Conservation (phyloP, 2,888 invertebrate species). For the Gymnoscelis rufifasciata region DNA sequence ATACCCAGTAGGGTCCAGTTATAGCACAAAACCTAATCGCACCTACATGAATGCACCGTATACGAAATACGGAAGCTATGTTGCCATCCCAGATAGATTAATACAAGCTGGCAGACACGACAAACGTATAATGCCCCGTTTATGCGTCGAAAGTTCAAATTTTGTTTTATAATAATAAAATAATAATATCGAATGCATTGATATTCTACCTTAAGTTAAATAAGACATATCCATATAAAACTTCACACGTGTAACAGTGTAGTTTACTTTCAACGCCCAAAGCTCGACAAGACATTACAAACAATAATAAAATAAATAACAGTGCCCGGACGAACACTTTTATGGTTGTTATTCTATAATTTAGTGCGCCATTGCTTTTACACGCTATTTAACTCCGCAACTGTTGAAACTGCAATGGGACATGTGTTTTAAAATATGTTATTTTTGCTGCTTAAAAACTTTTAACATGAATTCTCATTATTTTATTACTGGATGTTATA, state of each 20-base stretch:
- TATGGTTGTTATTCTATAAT: conserved; percentile 55
- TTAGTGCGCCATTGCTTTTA: conserved; percentile 44
- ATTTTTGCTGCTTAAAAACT: neutral
- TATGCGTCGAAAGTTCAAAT: too few relatives aligned
- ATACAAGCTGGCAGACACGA: too few relatives aligned
- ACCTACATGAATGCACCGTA: too few relatives aligned
- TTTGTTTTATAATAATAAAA: too few relatives aligned
- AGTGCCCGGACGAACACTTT: conserved; percentile 31
- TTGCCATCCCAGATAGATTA: too few relatives aligned
- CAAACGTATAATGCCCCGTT: too few relatives aligned
- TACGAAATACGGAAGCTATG: too few relatives aligned
- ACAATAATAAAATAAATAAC: conserved; percentile 18
- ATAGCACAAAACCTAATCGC: too few relatives aligned
- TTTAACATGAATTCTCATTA: neutral
- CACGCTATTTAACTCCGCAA: conserved; percentile 27
- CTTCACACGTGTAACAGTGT: neutral
- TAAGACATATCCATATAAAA: neutral
- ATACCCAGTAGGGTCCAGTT: too few relatives aligned
- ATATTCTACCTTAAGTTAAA: neutral
- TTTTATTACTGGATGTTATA: neutral
- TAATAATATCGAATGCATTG: too few relatives aligned
- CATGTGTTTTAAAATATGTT: conserved; percentile 8
- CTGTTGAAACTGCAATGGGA: conserved; percentile 10
- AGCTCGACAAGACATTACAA: conserved; percentile 15
- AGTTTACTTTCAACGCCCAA: neutral